Evolutionary conservation across 2,888 invertebrate species (phyloP).

Genomic region (Drosophila paranaensis): DNA sequence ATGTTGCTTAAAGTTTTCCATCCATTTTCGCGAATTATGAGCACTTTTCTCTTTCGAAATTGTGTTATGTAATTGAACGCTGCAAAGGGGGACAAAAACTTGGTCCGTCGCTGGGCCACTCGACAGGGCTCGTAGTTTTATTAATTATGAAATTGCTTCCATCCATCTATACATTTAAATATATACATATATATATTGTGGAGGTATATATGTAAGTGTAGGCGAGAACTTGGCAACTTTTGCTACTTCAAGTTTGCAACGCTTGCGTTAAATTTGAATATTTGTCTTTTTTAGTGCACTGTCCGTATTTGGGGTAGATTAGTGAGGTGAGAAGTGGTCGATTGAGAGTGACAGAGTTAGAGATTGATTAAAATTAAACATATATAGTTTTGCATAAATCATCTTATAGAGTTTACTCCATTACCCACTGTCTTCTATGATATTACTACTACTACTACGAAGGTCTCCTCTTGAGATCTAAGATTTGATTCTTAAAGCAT

Average conservation of each 20-base stretch:
- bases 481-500: background rate
- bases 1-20: constrained; percentile 29
- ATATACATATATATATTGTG: background rate
- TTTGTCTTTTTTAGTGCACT: background rate
- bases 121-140: constrained; percentile 13
- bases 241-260: constrained; percentile 4
- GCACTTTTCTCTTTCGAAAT: constrained; percentile 8
- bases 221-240: constrained; percentile 12
- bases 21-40: constrained; percentile 25
- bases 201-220: background rate
- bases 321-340: background rate
- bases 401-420: too few species aligned
- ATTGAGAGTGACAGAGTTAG: too few species aligned
- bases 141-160: constrained; percentile 37
- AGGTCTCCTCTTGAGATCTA: background rate
- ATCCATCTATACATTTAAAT: background rate
- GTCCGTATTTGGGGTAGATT: background rate
- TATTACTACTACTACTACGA: too few species aligned
- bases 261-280: constrained; percentile 10
- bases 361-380: too few species aligned
- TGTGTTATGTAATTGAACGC: constrained; percentile 13
- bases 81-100: constrained; percentile 28
- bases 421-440: too few species aligned
- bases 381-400: too few species aligned
- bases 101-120: constrained; percentile 21